These are phyloP conservation scores for Falco cherrug DNA, from an alignment of 2,797 vertebrate genomes.

Conservation along the genomic window DNA sequence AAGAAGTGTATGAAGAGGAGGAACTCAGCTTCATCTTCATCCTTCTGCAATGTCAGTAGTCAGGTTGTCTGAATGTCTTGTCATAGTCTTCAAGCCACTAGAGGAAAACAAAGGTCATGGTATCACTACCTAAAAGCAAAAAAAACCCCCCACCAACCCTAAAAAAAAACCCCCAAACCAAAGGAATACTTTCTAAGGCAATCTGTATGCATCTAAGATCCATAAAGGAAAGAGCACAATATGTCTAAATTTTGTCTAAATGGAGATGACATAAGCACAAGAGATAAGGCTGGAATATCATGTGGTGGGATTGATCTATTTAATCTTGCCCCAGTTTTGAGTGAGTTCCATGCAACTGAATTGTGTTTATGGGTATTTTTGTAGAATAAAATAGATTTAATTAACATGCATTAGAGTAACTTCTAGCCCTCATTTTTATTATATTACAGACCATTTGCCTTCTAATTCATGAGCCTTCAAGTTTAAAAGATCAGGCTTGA, in stretches of 20 bases:
- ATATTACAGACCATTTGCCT: constrained; percentile 7
- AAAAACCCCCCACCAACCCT: not conserved
- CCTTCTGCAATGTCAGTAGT: not conserved
- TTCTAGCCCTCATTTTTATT: not conserved
- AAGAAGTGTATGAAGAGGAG: not conserved
- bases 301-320: not conserved
- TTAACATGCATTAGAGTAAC: not conserved
- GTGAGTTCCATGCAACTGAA: not conserved
- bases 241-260: not conserved
- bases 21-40: not conserved
- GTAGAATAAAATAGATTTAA: not conserved
- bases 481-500: constrained; percentile 38
- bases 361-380: not conserved
- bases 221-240: not conserved
- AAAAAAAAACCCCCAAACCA: accelerated
- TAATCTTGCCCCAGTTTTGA: not conserved
- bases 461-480: not conserved
- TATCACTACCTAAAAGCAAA: not conserved
- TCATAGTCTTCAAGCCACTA: not conserved
- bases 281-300: not conserved
- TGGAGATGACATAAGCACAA: not conserved
- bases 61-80: not conserved
- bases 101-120: not conserved
- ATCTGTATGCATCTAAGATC: not conserved
- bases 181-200: not conserved